Evolutionary conservation across 2,113 vertebrate species (phyloP), one percentile per base, ranked within the genome.

Genomic region (Pseudopipra pipra): DNA sequence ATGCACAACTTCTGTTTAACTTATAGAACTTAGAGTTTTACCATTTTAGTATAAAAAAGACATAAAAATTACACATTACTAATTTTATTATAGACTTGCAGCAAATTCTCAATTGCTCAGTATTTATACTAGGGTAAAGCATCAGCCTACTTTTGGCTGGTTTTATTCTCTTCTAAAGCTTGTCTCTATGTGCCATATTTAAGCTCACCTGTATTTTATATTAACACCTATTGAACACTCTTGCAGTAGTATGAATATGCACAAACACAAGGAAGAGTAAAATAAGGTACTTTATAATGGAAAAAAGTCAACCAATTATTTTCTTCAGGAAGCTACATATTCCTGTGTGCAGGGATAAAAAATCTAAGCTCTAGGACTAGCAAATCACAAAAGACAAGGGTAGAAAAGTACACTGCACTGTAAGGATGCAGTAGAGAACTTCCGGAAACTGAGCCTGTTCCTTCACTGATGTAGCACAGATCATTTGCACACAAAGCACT

Each of bases 231-330:
- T 0, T 52, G 27, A 90, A 56, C 41, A 59, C n/a, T 84, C 11
- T 78, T 66, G 25, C 44, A 81, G 11, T 30, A 39, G 6, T 70
- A 91, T 6, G 5, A 91, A 95, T 46, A 72, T 11, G 35, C n/a
- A 70, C 25, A 85, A 95, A 80, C 33, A 77, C 41, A 92, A 96
- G 51, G 22, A 85, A 55, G 21, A 87, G 21, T 54, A 91, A 30
- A 83, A 43, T 7, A 19, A 78, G 23, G 16, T 52, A 79, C 18
- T 77, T 67, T 47, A 61, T 43, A 85, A 62, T 5, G 28, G 37
- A 78, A 80, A 87, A 74, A 72, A 52, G 30, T 9, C 1, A 11
- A 75, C 52, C 8, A 46, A 35, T 22, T 35, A 28, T 55, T 63
- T 90, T 71, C 41, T 67, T 55, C 52, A 84, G 43, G 75, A 73